Conservation (phyloP, 2,888 invertebrate genomes). For the Melanchra persicariae region DNA sequence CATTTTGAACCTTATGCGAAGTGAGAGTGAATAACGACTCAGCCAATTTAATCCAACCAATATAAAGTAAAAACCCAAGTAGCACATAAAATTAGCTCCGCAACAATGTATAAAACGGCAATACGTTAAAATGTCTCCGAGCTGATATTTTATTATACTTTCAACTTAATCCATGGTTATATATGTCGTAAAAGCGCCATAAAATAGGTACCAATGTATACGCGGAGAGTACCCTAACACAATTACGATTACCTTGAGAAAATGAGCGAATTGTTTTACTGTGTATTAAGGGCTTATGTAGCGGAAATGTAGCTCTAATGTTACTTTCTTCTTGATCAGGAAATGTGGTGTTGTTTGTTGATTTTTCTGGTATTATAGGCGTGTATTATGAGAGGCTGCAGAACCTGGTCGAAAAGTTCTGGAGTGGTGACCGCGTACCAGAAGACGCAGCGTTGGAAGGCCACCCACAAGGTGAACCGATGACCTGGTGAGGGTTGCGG, state of each 20-base stretch:
- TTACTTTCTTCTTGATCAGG: constrained; percentile 28
- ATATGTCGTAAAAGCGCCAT: constrained; percentile 62
- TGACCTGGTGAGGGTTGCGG: too few relatives aligned
- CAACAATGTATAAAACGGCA: constrained; percentile 51
- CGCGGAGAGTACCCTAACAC: constrained; percentile 50
- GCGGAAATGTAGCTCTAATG: constrained; percentile 27
- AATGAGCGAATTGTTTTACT: constrained; percentile 61
- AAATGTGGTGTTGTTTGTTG: not conserved
- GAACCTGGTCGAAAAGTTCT: too few relatives aligned
- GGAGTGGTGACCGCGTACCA: too few relatives aligned
- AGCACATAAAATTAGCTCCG: constrained; percentile 37
- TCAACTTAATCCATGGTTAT: constrained; percentile 70
- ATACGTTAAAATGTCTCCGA: constrained; percentile 57
- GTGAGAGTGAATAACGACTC: too few relatives aligned
- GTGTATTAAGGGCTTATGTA: constrained; percentile 38
- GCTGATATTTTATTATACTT: constrained; percentile 68
- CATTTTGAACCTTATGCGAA: too few relatives aligned
- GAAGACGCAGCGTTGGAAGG: too few relatives aligned
- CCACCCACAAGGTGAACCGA: too few relatives aligned
- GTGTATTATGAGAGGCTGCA: not conserved
- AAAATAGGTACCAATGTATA: constrained; percentile 66
- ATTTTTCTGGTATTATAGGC: not conserved
- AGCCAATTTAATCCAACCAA: not conserved
- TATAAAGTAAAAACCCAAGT: constrained; percentile 8
- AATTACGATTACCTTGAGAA: constrained; percentile 62